Evolutionary conservation across 2,888 invertebrate genomes (phyloP).

Genomic region (Dynastes hyllus): DNA sequence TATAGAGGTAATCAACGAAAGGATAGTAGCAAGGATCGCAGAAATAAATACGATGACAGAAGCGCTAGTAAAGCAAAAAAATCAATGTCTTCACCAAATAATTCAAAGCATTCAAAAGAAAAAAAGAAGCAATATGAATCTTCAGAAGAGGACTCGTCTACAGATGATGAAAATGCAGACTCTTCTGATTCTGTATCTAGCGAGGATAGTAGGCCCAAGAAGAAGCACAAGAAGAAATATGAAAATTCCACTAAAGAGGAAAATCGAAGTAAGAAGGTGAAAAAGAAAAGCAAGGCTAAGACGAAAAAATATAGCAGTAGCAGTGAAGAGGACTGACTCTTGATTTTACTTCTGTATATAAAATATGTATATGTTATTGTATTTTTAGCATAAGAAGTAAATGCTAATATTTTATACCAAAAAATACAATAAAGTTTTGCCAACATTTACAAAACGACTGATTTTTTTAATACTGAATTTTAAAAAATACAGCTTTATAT

Average conservation of each 20-base stretch:
- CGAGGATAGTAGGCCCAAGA: constrained; percentile 59
- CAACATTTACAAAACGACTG: too few species aligned
- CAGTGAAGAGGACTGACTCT: constrained; percentile 35
- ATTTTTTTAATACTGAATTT: too few species aligned
- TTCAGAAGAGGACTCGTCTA: constrained; percentile 52
- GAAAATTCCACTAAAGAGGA: constrained; percentile 47
- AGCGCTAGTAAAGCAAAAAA: neutral
- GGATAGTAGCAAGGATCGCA: constrained; percentile 54
- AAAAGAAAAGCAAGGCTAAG: constrained; percentile 31
- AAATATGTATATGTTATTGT: too few species aligned
- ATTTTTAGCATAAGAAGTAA: neutral
- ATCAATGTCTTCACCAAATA: neutral
- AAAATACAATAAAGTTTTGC: too few species aligned
- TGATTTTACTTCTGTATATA: too few species aligned
- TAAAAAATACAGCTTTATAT: too few species aligned
- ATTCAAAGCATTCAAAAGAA: neutral
- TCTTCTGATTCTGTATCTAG: constrained; percentile 49
- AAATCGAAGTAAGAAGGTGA: constrained; percentile 15
- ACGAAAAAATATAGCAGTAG: constrained; percentile 9
- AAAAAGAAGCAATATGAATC: constrained; percentile 52
- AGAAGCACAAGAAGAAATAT: constrained; percentile 55
- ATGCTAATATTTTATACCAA: too few species aligned
- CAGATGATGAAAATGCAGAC: constrained; percentile 50
- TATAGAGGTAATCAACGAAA: constrained; percentile 24
- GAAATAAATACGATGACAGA: constrained; percentile 50